Percentiles rank a stretch among this genome's conserved stretches.
These are phyloP conservation scores for Lutraria rhynchaena DNA, from an alignment of 1,140 invertebrate species.

Conservation along the genomic window DNA sequence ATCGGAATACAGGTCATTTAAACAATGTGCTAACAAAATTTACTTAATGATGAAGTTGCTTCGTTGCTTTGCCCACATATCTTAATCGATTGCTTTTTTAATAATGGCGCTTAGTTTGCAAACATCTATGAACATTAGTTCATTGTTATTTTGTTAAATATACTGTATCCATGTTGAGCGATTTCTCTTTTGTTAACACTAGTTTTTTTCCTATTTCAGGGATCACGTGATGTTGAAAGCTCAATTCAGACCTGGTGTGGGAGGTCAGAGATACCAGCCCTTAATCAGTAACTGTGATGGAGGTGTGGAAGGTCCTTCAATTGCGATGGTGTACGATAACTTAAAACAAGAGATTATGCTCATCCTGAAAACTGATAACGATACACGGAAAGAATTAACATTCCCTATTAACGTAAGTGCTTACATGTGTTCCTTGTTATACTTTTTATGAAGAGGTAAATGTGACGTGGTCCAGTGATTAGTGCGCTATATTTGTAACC, in stretches of 20 bases:
- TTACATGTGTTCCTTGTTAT: neutral
- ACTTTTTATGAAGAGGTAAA: too few species aligned
- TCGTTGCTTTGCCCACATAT: too few species aligned
- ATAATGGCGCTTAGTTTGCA: too few species aligned
- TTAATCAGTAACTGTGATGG: slow-evolving; percentile 48
- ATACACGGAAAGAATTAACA: slow-evolving; percentile 41
- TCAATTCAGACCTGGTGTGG: slow-evolving; percentile 46
- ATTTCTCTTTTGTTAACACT: too few species aligned
- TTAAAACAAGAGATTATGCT: slow-evolving; percentile 24
- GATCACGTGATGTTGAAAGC: slow-evolving; percentile 52
- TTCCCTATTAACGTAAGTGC: slow-evolving; percentile 50
- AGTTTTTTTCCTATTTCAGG: slow-evolving; percentile 11
- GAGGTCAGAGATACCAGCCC: slow-evolving; percentile 40
- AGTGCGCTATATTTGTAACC: too few species aligned
- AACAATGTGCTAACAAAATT: too few species aligned
- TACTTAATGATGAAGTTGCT: too few species aligned
- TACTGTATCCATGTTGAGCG: too few species aligned
- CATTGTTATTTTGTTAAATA: neutral
- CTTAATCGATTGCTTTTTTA: too few species aligned
- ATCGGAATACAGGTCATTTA: too few species aligned
- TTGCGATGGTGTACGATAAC: slow-evolving; percentile 46
- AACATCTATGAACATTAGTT: too few species aligned
- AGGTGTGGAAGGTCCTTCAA: slow-evolving; percentile 10
- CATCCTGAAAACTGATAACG: slow-evolving; percentile 46
- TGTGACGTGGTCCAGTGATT: too few species aligned